Evolutionary conservation across 53 echinoderm and acorn worm genomes (phyloP).

Genomic region (Holothuria leucospilota): DNA sequence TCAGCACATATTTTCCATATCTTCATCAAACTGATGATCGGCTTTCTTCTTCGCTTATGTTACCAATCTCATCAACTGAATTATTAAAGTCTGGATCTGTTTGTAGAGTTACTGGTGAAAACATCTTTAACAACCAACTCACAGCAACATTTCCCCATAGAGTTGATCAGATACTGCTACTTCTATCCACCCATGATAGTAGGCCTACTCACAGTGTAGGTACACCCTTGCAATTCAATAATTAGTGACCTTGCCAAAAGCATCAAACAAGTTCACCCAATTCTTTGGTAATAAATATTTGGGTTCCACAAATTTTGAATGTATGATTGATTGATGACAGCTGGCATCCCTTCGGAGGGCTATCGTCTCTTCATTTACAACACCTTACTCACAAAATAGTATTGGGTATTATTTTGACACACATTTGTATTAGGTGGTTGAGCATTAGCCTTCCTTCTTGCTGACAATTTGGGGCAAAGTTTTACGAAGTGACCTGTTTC

Average conservation of each 20-base stretch:
- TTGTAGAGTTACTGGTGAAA: not conserved
- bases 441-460: too few species aligned
- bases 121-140: not conserved
- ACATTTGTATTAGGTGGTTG: too few species aligned
- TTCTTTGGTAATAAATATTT: not conserved
- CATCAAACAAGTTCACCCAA: constrained; percentile 1
- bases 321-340: not conserved
- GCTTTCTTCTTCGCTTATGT: not conserved
- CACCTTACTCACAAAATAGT: not conserved
- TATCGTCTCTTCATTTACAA: not conserved
- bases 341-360: not conserved
- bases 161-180: constrained; percentile 9
- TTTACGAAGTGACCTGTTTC: not conserved
- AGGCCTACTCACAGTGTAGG: not conserved
- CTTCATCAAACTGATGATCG: not conserved
- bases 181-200: not conserved
- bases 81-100: not conserved
- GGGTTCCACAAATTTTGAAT: not conserved
- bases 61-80: not conserved
- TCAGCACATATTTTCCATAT: not conserved
- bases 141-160: not conserved
- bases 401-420: not conserved
- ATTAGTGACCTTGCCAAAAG: constrained; percentile 1
- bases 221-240: not conserved
- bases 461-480: too few species aligned